A percentile compares a stretch with the other conserved stretches of the same genome.
Evolutionary conservation across 2,797 vertebrate species (phyloP).

Genomic region (Crocodylus rhombifer): DNA sequence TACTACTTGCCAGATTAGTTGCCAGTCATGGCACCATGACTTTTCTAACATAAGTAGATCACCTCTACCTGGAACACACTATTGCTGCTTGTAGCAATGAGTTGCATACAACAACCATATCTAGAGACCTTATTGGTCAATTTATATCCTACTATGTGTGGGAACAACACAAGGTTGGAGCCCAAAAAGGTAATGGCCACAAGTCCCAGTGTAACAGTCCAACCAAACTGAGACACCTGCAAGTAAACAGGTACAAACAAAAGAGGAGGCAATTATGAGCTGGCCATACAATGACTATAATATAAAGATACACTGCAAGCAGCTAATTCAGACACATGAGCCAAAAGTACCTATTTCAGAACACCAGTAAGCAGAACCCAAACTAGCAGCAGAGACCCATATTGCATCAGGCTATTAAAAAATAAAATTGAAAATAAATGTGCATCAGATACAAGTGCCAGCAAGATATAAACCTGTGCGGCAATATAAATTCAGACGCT

Average conservation of each 20-base stretch:
- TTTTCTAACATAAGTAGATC: too few species aligned
- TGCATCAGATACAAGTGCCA: not conserved
- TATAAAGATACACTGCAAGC: not conserved
- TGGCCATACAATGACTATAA: too few species aligned
- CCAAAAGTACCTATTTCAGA: not conserved
- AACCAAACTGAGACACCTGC: not conserved
- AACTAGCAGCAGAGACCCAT: not conserved
- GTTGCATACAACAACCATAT: too few species aligned
- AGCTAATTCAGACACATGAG: not conserved
- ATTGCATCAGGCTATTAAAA: not conserved
- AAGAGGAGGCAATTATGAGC: rapidly evolving
- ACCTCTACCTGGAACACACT: too few species aligned
- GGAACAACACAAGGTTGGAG: too few species aligned
- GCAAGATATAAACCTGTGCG: rapidly evolving
- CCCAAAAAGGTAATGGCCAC: too few species aligned
- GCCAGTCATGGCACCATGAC: too few species aligned
- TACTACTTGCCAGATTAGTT: too few species aligned
- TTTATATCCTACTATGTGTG: too few species aligned
- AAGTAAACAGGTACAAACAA: rapidly evolving
- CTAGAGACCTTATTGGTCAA: too few species aligned
- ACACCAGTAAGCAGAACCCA: not conserved
- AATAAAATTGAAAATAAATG: not conserved
- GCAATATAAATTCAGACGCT: not conserved
- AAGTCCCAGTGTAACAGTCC: not conserved
- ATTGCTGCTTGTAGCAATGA: too few species aligned